Percentiles rank a stretch among this genome's conserved stretches.
These are phyloP conservation scores for Cryptocheilus praepositus DNA, from an alignment of 2,888 invertebrate genomes.

Conservation along the genomic window DNA sequence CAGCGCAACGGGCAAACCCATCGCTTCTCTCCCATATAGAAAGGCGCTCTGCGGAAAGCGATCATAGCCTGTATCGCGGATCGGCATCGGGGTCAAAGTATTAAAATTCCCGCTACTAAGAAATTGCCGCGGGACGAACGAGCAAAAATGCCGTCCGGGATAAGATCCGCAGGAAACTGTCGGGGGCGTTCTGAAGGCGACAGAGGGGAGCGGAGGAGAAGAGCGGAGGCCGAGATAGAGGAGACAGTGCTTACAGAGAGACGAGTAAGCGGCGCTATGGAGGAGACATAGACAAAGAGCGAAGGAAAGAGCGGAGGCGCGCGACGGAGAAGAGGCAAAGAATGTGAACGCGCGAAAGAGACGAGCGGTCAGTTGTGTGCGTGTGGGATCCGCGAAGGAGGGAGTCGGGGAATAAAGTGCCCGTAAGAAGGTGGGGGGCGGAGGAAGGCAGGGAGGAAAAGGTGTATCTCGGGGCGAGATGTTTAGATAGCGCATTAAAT, in stretches of 20 bases:
- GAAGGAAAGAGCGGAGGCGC: constrained; percentile 8
- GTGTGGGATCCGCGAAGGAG: too few species aligned
- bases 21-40: too few species aligned
- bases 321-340: constrained; percentile 1
- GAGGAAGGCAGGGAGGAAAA: neutral
- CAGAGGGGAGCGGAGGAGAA: neutral
- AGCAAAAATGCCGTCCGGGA: too few species aligned
- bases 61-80: too few species aligned
- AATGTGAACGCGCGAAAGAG: neutral
- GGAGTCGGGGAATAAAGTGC: neutral
- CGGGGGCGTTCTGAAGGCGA: neutral
- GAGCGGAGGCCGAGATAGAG: neutral
- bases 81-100: too few species aligned
- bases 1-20: too few species aligned
- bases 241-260: neutral
- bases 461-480: constrained; percentile 21
- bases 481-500: constrained; percentile 39
- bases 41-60: too few species aligned
- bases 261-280: neutral
- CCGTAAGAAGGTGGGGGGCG: constrained; percentile 3
- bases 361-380: neutral
- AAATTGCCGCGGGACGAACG: too few species aligned
- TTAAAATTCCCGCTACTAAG: too few species aligned
- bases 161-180: too few species aligned
- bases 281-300: constrained; percentile 10